phyloP scores from a whole-genome alignment of 92 coral and sea anemone genomes.

The Umimayanthus chanpuru region DNA sequence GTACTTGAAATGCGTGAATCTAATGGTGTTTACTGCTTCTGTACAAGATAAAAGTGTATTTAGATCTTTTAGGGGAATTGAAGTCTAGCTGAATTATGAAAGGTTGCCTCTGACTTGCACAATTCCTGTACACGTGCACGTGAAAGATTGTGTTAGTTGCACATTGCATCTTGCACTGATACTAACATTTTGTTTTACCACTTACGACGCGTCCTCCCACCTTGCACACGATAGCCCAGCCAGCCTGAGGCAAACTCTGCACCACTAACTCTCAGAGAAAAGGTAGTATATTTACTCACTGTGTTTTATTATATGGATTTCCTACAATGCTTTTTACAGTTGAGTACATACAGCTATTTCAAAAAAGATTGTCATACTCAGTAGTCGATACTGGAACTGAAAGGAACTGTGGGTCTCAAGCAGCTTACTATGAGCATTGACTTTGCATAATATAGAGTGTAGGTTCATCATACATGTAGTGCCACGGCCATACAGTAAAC shows the following conservation, averaged over 20 bases:
- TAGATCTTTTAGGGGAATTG: too few species aligned
- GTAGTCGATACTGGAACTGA: too few species aligned
- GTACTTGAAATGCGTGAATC: too few species aligned
- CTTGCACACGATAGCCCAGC: conserved; percentile 47
- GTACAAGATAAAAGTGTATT: too few species aligned
- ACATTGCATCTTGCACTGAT: not conserved
- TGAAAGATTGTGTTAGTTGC: not conserved
- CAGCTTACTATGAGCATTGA: too few species aligned
- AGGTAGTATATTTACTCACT: conserved; percentile 48
- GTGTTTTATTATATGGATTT: not conserved
- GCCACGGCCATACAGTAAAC: too few species aligned
- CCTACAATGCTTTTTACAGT: not conserved
- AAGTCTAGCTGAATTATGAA: not conserved
- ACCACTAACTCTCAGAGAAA: conserved; percentile 53
- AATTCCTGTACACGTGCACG: not conserved
- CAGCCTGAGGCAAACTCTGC: conserved; percentile 42
- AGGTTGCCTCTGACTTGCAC: not conserved
- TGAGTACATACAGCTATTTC: too few species aligned
- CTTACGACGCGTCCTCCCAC: conserved; percentile 15
- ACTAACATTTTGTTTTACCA: conserved; percentile 27
- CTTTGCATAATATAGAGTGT: too few species aligned
- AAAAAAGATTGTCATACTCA: too few species aligned
- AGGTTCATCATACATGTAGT: too few species aligned
- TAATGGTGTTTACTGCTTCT: too few species aligned
- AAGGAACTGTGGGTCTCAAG: too few species aligned